These are phyloP conservation scores for Pelmatolapia mariae DNA, from an alignment of 2,113 vertebrate species.

Conservation along the genomic window DNA sequence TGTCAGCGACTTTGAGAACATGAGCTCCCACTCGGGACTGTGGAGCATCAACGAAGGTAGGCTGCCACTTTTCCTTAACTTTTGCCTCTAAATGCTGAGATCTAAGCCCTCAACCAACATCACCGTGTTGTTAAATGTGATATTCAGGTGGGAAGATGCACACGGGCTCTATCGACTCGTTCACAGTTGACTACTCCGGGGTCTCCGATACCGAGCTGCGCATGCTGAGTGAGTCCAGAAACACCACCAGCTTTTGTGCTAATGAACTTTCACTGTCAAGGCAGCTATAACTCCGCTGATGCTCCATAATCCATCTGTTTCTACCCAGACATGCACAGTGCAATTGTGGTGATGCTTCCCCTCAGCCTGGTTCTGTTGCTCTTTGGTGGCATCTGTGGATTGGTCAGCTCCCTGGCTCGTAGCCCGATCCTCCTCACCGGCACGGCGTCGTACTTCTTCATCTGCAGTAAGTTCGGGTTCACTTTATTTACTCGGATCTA, in stretches of 20 bases:
- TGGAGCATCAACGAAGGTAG: constrained; percentile 60
- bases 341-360: constrained; percentile 69
- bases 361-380: constrained; percentile 72
- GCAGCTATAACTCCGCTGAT: background rate
- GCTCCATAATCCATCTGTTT: background rate
- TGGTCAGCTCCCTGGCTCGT: constrained; percentile 70
- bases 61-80: background rate
- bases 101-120: background rate
- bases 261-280: background rate
- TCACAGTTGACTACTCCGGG: constrained; percentile 31
- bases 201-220: constrained; percentile 57
- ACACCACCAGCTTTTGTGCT: background rate
- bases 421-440: constrained; percentile 62
- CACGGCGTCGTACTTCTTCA: constrained; percentile 69
- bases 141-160: constrained; percentile 26
- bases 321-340: constrained; percentile 64
- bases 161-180: constrained; percentile 15
- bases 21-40: constrained; percentile 63
- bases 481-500: background rate
- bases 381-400: constrained; percentile 70
- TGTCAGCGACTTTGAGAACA: constrained; percentile 30
- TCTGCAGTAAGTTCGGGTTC: constrained; percentile 66
- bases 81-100: background rate
- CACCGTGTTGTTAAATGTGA: background rate
- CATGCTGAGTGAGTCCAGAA: constrained; percentile 64